Evolutionary conservation across 2,113 vertebrate species (phyloP).

Genomic region (Aspiorhynchus laticeps): DNA sequence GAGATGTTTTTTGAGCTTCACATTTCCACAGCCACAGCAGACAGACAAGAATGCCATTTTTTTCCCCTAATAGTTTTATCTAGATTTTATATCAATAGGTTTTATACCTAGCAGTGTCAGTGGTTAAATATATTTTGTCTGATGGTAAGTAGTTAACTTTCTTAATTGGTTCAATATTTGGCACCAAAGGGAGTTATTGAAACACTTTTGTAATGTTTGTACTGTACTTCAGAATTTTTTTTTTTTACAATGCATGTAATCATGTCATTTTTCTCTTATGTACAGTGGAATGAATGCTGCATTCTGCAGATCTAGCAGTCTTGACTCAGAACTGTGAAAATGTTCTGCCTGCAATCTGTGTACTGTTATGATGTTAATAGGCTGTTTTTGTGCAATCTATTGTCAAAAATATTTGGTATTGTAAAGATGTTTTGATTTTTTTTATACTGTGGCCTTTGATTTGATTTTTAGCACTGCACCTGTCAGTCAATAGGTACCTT

Average conservation of each 20-base stretch:
- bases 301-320: neutral
- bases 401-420: neutral
- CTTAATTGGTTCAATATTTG: neutral
- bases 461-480: neutral
- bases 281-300: neutral
- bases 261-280: neutral
- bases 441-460: neutral
- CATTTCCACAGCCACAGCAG: neutral
- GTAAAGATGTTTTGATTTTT: constrained; percentile 2
- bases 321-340: neutral
- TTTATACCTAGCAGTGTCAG: neutral
- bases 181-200: neutral
- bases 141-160: neutral
- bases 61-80: constrained; percentile 19
- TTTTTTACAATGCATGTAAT: neutral
- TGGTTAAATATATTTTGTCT: neutral
- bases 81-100: constrained; percentile 27
- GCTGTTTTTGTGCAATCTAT: neutral
- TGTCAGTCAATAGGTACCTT: neutral
- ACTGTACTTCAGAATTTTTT: constrained; percentile 3
- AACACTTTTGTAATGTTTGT: constrained; percentile 20
- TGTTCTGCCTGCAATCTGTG: no score
- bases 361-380: neutral
- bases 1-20: neutral
- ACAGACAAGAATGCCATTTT: neutral